phyloP scores from a whole-genome alignment of 2,113 vertebrate species.

The Cebus imitator region DNA sequence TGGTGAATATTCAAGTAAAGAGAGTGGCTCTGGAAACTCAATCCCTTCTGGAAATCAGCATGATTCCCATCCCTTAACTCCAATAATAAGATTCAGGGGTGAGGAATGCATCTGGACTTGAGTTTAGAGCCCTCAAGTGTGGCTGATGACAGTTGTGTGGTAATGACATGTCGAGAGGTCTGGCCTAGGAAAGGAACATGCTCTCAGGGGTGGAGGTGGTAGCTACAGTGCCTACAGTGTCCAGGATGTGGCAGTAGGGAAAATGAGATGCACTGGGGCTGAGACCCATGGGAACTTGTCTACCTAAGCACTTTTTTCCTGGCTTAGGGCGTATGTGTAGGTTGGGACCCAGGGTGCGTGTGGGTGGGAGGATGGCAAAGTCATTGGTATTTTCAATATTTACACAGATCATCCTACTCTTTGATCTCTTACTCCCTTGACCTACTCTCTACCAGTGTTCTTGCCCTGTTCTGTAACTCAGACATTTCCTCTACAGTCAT shows the following conservation, averaged over 20 bases:
- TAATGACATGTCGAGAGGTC: neutral
- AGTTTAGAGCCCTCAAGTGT: neutral
- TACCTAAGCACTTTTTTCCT: neutral
- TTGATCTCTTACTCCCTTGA: neutral
- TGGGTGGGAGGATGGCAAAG: neutral
- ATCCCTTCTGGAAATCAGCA: neutral
- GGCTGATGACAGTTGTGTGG: neutral
- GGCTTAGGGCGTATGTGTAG: neutral
- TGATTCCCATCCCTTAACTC: neutral
- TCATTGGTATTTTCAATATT: neutral
- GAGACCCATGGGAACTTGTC: neutral
- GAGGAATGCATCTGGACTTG: neutral
- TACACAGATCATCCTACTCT: neutral
- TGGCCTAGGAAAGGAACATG: neutral
- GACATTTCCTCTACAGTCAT: neutral
- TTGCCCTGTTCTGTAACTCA: neutral
- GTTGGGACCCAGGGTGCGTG: neutral
- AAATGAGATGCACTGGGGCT: neutral
- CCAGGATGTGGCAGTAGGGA: neutral
- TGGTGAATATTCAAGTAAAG: neutral
- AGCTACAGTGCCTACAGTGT: neutral
- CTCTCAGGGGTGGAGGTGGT: neutral
- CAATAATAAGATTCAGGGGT: neutral
- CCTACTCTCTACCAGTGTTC: neutral
- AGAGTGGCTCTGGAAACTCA: neutral